A percentile compares a stretch with the other conserved stretches of the same genome.
Evolutionary conservation across 64 coral and sea anemone genomes (phyloP).

Genomic region (Cladopsammia gracilis): DNA sequence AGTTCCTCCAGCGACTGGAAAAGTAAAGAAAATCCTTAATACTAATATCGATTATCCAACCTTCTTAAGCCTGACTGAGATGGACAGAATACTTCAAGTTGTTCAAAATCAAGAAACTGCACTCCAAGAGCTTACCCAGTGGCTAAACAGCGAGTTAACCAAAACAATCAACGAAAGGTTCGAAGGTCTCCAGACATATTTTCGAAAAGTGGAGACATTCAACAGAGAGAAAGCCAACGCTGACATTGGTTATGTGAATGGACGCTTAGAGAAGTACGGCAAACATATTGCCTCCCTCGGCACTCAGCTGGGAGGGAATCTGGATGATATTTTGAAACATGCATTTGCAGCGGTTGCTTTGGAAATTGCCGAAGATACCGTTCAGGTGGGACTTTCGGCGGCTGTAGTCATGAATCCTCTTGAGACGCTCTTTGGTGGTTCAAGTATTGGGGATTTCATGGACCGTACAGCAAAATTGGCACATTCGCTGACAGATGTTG

Average conservation of each 20-base stretch:
- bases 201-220: conserved; percentile 14
- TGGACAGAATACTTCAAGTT: conserved; percentile 8
- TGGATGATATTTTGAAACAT: neutral
- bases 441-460: neutral
- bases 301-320: neutral
- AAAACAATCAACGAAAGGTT: conserved; percentile 35
- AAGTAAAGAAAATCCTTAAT: conserved; percentile 12
- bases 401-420: conserved; percentile 34
- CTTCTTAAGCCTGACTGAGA: conserved; percentile 10
- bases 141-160: conserved; percentile 10
- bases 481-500: neutral
- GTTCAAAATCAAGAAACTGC: conserved; percentile 37
- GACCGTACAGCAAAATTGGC: conserved; percentile 24
- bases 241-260: conserved; percentile 2
- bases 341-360: conserved; percentile 18
- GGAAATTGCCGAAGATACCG: conserved; percentile 23
- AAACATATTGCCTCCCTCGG: neutral
- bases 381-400: neutral
- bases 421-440: conserved; percentile 23
- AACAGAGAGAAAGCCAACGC: conserved; percentile 4
- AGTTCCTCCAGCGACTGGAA: neutral
- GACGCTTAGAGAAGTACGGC: neutral
- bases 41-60: conserved; percentile 32
- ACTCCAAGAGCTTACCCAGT: neutral
- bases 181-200: conserved; percentile 20